phyloP scores from a whole-genome alignment of 2,888 invertebrate species.

The Minunthozetes semirufus region DNA sequence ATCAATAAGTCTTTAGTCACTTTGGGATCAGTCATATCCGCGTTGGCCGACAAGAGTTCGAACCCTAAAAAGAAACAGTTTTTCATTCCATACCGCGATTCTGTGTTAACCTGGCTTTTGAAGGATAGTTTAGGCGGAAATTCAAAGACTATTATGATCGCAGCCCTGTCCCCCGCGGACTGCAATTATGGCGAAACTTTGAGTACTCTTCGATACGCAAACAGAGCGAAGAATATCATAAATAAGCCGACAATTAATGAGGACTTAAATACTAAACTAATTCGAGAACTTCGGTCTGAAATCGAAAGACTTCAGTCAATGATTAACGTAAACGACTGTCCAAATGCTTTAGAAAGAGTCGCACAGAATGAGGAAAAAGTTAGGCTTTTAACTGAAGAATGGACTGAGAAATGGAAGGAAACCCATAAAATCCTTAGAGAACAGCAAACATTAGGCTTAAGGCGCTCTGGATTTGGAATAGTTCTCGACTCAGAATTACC shows the following conservation, averaged over 20 bases:
- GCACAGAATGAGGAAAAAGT: slow-evolving; percentile 57
- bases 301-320: slow-evolving; percentile 52
- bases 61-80: neutral
- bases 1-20: slow-evolving; percentile 85
- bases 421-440: slow-evolving; percentile 81
- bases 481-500: slow-evolving; percentile 84
- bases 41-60: slow-evolving; percentile 56
- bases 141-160: slow-evolving; percentile 86
- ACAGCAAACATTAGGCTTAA: slow-evolving; percentile 73
- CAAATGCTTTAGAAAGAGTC: slow-evolving; percentile 57
- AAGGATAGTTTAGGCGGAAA: slow-evolving; percentile 83
- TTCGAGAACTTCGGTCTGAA: slow-evolving; percentile 73
- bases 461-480: slow-evolving; percentile 74
- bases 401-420: slow-evolving; percentile 65
- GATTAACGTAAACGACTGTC: slow-evolving; percentile 11
- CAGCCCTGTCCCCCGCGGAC: slow-evolving; percentile 69
- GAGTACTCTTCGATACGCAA: slow-evolving; percentile 76
- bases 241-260: slow-evolving; percentile 86
- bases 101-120: slow-evolving; percentile 76
- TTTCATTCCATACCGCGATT: slow-evolving; percentile 73
- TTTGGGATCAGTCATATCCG: slow-evolving; percentile 77
- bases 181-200: slow-evolving; percentile 80
- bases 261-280: slow-evolving; percentile 78
- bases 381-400: neutral
- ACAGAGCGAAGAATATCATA: slow-evolving; percentile 81